These are phyloP conservation scores for Coremacera marginata DNA, from an alignment of 2,888 invertebrate genomes.

Conservation along the genomic window DNA sequence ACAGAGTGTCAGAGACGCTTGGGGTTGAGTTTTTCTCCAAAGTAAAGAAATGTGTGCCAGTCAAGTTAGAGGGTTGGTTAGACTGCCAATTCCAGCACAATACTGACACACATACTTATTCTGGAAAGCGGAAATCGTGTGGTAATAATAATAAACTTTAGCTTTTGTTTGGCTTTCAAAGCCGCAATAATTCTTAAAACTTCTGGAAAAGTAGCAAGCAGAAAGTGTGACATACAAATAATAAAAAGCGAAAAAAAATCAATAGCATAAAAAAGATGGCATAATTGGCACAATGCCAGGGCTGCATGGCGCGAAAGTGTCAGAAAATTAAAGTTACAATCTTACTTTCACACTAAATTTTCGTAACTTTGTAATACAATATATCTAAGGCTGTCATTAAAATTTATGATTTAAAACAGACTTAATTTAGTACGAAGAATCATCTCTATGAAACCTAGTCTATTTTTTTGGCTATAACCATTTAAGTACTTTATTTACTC, in stretches of 20 bases:
- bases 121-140: neutral
- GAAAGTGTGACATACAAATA: neutral
- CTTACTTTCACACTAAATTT: neutral
- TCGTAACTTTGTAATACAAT: neutral
- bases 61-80: neutral
- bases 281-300: constrained; percentile 15
- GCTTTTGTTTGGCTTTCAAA: constrained; percentile 32
- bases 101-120: constrained; percentile 20
- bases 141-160: constrained; percentile 35
- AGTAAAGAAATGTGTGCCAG: neutral
- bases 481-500: neutral
- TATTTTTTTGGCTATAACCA: neutral
- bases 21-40: neutral
- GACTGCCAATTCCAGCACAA: neutral
- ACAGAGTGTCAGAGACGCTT: neutral
- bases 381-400: neutral
- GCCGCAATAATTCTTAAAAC: constrained; percentile 26
- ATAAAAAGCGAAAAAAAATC: neutral
- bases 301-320: neutral
- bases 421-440: too few relatives aligned
- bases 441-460: too few relatives aligned
- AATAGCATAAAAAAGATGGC: neutral
- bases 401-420: too few relatives aligned
- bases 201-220: constrained; percentile 20
- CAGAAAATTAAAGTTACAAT: neutral